Conservation (phyloP, 2,113 vertebrate genomes). For the Orycteropus afer region DNA sequence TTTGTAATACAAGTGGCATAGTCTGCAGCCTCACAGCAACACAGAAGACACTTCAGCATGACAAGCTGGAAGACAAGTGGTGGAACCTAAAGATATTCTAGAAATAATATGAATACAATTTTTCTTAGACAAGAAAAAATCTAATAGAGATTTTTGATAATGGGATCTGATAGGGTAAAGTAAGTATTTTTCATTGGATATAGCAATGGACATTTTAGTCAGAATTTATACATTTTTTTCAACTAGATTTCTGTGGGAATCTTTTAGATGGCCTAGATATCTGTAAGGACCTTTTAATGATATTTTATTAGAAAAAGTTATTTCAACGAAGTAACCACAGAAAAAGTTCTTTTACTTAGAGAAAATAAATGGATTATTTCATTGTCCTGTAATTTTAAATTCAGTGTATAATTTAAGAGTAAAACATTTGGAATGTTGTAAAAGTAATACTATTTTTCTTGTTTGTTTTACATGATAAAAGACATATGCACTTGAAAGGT, state of each 20-base stretch:
- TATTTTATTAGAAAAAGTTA: conserved; percentile 1
- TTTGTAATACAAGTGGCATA: no score
- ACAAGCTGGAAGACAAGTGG: no score
- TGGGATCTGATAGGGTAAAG: neutral
- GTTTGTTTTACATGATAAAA: neutral
- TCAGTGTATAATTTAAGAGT: neutral
- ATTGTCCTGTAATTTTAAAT: neutral
- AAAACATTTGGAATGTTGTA: neutral
- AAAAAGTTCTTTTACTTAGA: neutral
- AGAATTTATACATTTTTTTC: neutral
- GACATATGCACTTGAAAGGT: neutral
- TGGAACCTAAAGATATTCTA: conserved; percentile 1
- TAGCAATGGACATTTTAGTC: neutral
- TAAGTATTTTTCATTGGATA: neutral
- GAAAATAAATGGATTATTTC: neutral
- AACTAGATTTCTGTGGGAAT: neutral
- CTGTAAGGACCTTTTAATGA: neutral
- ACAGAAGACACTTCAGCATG: no score
- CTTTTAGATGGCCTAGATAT: neutral
- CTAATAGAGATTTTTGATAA: neutral
- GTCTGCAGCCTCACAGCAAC: no score
- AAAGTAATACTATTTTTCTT: neutral
- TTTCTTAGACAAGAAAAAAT: neutral
- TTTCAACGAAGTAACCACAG: neutral
- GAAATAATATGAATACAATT: neutral